Base-by-base conservation (phyloP, 2,113 vertebrate genomes). In the Heteronetta atricapilla region DNA sequence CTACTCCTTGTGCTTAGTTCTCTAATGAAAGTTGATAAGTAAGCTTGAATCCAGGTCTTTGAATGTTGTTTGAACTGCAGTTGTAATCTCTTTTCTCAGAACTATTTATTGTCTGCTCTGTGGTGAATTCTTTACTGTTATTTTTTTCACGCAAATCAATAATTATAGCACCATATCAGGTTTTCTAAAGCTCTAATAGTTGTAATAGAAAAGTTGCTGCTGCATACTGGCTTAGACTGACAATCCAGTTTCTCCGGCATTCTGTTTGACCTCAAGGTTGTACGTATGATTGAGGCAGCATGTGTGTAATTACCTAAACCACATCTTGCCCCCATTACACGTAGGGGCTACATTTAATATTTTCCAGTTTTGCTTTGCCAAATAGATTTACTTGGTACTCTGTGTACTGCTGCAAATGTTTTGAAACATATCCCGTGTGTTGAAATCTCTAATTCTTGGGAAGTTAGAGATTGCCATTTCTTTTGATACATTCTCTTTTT, bases 91-190 rank as follows among this genome's bases (percentile, higher is more conserved):
- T 70, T 12, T 67, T 90, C 55, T 81, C 95, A 90, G 85, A 90
- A 74, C 46, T 90, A 44, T 55, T 82, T 93, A 73, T 63, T 4
- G 0, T 85, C 55, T 94, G 60, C 55, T 40, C 79, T 67, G 50
- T 83, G 74, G 72, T 88, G 69, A 90, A 86, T 93, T 84, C 74
- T 72, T 90, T 36, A 38, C 60, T 86, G 64, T 90, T 83, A 55
- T 78, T 84, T 84, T 84, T 82, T 83, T 78, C 36, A 75, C 74
- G 60, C 64, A 86, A 83, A 68, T 52, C 50, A 74, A 63, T 86
- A 36, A 46, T 86, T 90, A 88, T 95, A 79, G 60, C 68, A 86
- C 11, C 7, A 0, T 88, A 70, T 59, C 56, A 81, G 46, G 11
- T 1, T 22, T 85, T 89, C 80, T 75, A 22, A 67, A 78, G 22